These are phyloP conservation scores for Dromius quadrimaculatus DNA, from an alignment of 2,888 invertebrate genomes.

Conservation along the genomic window DNA sequence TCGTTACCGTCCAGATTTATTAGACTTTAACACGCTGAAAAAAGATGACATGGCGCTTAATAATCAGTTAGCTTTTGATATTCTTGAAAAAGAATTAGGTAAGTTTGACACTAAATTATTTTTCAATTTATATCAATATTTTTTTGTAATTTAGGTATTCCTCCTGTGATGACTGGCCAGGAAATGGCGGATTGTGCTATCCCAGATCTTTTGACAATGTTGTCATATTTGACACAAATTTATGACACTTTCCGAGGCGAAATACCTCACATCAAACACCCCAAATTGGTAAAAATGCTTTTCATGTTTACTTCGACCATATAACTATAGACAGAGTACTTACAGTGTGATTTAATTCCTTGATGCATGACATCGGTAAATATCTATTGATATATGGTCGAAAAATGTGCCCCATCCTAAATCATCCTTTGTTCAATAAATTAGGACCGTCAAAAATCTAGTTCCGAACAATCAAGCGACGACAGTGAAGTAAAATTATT, in stretches of 20 bases:
- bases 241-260: slow-evolving; percentile 93
- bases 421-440: slow-evolving; percentile 1
- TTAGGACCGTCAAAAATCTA: neutral
- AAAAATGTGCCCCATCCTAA: neutral
- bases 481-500: neutral
- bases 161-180: slow-evolving; percentile 79
- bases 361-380: no score
- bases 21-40: slow-evolving; percentile 78
- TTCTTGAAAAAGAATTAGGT: slow-evolving; percentile 87
- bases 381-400: no score
- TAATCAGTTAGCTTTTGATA: slow-evolving; percentile 87
- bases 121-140: slow-evolving; percentile 19
- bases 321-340: no score
- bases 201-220: slow-evolving; percentile 80
- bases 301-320: neutral
- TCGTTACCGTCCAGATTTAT: slow-evolving; percentile 90
- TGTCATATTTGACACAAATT: slow-evolving; percentile 88
- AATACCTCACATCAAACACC: slow-evolving; percentile 85
- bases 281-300: slow-evolving; percentile 73
- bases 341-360: no score
- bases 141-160: slow-evolving; percentile 67
- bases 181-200: slow-evolving; percentile 80
- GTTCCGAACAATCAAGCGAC: neutral
- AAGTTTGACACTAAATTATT: slow-evolving; percentile 62
- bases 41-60: slow-evolving; percentile 76